Evolutionary conservation across 2,113 vertebrate genomes (phyloP), one percentile per base, ranked within the genome.

Genomic region (Oxygymnocypris stewartii): DNA sequence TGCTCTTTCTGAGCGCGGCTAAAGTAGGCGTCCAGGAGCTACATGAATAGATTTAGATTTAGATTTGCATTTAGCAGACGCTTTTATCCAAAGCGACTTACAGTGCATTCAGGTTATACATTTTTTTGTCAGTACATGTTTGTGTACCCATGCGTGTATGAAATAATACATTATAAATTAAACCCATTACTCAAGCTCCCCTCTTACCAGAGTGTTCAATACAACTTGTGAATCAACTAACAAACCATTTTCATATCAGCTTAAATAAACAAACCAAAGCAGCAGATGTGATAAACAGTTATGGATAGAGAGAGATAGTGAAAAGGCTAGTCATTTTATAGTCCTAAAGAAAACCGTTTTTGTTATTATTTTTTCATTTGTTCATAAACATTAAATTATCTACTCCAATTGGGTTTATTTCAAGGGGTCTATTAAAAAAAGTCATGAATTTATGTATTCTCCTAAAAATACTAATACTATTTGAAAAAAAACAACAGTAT

Each of bases 21-120:
- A 93, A 99, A 98, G 93, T 99, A 99, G 0, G 97, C 97, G 90
- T 99, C 96, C 92, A 99, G 90, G 67, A 99, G 93, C 98, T 99
- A 90, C 81, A 89, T 18, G 61, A n/a, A 80, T 13, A 80, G 13
- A 80, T n/a, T n/a, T n/a, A n/a, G n/a, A n/a, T n/a, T n/a, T n/a
- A n/a, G n/a, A n/a, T n/a, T n/a, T n/a, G n/a, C n/a, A n/a, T n/a
- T n/a, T n/a, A n/a, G n/a, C n/a, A n/a, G n/a, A n/a, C n/a, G n/a
- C n/a, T n/a, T n/a, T n/a, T n/a, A n/a, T n/a, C n/a, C n/a, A n/a
- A n/a, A n/a, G n/a, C n/a, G n/a, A n/a, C n/a, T n/a, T n/a, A n/a
- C n/a, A n/a, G n/a, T n/a, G n/a, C n/a, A n/a, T n/a, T n/a, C n/a
- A n/a, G n/a, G n/a, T n/a, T n/a, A n/a, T n/a, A n/a, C n/a, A n/a